Evolutionary conservation across 1,140 invertebrate species (phyloP).

Genomic region (Venturia canescens): DNA sequence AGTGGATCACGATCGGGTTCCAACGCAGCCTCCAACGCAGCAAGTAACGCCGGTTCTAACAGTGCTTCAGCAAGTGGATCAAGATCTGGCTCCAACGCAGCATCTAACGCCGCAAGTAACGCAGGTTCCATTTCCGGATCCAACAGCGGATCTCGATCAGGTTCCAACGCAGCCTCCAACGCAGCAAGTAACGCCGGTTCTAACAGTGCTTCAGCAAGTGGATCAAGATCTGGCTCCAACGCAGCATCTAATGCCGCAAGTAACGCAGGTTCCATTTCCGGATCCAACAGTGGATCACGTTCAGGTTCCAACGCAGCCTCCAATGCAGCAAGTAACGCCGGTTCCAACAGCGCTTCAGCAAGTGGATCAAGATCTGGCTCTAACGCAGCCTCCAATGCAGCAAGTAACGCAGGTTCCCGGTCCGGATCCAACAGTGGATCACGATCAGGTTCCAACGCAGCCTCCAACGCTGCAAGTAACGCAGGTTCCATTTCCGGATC

Average conservation of each 20-base stretch:
- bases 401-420: too few relatives aligned
- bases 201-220: neutral
- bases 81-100: neutral
- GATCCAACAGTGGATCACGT: too few relatives aligned
- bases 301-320: neutral
- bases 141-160: neutral
- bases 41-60: neutral
- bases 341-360: too few relatives aligned
- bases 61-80: neutral
- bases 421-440: neutral
- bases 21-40: too few relatives aligned
- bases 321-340: neutral
- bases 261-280: too few relatives aligned
- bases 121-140: too few relatives aligned
- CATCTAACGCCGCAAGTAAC: neutral
- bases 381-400: too few relatives aligned
- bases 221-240: neutral
- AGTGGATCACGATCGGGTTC: neutral
- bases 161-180: neutral
- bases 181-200: neutral
- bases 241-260: neutral
- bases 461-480: neutral
- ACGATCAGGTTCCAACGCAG: neutral
- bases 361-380: too few relatives aligned
- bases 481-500: too few relatives aligned